Base-by-base conservation (phyloP, 2,113 vertebrate genomes). In the Callorhinus ursinus region DNA sequence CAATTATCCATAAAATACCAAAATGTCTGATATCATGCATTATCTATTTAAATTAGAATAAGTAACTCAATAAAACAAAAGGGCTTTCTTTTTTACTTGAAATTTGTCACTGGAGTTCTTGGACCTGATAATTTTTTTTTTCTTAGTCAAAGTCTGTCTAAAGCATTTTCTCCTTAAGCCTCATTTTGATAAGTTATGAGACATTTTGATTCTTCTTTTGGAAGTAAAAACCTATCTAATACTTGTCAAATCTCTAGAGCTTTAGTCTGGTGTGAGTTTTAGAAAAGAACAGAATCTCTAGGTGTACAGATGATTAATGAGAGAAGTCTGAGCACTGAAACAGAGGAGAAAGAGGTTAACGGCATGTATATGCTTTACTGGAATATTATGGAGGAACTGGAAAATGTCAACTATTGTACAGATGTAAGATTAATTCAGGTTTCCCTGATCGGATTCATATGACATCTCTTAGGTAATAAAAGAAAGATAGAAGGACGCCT, bases 1-100 rank as follows among this genome's bases (percentile, higher is more conserved):
- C 83, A 97, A 95, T 95, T 97, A 95, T 51, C 63, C 7, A 65
- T 57, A 84, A 83, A 96, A 94, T 79, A 96, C 4, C 76, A 81
- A 77, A 93, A 88, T 94, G 18, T 81, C 86, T 96, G 83, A 39
- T 93, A 90, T 88, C 26, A 39, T 61, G 24, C 12, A 51, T 96
- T 93, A 93, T 93, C 72, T 55, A 61, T 71, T 97, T 95, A 95
- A 95, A 92, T 86, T 80, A 85, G 16, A 1, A 22, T 83, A 83
- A 95, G 26, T 53, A 86, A 82, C 67, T 95, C 53, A 82, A 6
- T 74, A 12, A 91, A 79, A 49, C 72, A 88, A 79, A 93, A 67
- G 0, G 39, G n/a, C 6, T 46, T 90, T 15, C 6, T 57, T 88
- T 85, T 55, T 97, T 46, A 51, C 16, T 86, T 80, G 8, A 90